These are phyloP conservation scores for Emydura subglobosa DNA, from an alignment of 2,113 vertebrate species.

Conservation along the genomic window DNA sequence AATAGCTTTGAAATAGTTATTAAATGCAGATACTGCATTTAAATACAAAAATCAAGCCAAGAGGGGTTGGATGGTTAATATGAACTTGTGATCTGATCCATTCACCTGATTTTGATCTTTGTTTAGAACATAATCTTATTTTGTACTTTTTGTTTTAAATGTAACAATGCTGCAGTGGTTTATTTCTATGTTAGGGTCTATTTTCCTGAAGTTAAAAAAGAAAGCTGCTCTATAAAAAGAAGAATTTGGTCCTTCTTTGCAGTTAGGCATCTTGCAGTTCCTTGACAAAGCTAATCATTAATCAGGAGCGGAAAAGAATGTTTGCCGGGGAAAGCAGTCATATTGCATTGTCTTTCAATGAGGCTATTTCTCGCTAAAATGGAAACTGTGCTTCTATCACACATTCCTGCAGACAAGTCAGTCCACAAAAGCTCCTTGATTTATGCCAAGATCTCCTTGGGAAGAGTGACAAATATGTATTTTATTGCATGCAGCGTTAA, in stretches of 20 bases:
- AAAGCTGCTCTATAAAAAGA: neutral
- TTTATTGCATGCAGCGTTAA: fast-evolving
- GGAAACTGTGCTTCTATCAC: neutral
- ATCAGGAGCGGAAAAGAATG: neutral
- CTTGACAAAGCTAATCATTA: slow-evolving; percentile 13
- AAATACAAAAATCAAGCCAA: slow-evolving; percentile 58
- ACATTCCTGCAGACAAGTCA: neutral
- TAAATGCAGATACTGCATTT: neutral
- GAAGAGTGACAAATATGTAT: fast-evolving
- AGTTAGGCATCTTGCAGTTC: neutral
- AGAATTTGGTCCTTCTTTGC: neutral
- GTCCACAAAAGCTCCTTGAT: neutral
- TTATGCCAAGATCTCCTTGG: neutral
- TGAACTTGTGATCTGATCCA: slow-evolving; percentile 40
- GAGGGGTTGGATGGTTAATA: slow-evolving; percentile 45
- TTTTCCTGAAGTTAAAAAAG: slow-evolving; percentile 17
- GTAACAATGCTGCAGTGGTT: slow-evolving; percentile 39
- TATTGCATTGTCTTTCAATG: neutral
- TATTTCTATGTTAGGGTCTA: slow-evolving; percentile 38
- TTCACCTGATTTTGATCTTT: slow-evolving; percentile 62
- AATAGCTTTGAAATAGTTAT: slow-evolving; percentile 24
- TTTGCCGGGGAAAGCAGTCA: neutral
- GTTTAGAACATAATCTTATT: slow-evolving; percentile 4
- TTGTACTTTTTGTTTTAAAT: slow-evolving; percentile 33
- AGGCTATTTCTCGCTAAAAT: neutral